phyloP scores from a whole-genome alignment of 2,797 vertebrate species.

The Typhlichthys eigenmanni region DNA sequence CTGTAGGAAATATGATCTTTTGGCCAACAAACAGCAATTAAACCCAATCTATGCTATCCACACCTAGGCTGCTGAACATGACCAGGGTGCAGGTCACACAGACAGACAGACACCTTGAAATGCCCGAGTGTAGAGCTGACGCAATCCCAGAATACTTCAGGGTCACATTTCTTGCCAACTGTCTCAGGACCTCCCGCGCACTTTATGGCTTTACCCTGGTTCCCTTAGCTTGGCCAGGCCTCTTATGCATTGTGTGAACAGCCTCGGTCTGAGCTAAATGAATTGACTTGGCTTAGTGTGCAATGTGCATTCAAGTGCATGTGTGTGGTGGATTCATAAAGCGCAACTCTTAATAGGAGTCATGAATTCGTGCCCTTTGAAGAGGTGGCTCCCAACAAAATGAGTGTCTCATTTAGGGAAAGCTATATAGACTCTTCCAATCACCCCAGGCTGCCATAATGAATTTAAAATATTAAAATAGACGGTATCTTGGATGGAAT shows the following conservation, averaged over 20 bases:
- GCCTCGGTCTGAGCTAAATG: constrained; percentile 22
- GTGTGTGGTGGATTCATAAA: constrained; percentile 1
- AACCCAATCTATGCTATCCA: constrained; percentile 41
- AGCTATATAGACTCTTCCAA: constrained; percentile 3
- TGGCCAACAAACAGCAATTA: constrained; percentile 29
- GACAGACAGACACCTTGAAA: constrained; percentile 46
- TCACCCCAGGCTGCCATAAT: constrained; percentile 19
- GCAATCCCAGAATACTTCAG: constrained; percentile 60
- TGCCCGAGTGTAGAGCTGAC: constrained; percentile 45
- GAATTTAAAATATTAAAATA: constrained; percentile 15
- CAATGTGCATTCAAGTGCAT: constrained; percentile 2
- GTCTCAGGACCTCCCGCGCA: constrained; percentile 49
- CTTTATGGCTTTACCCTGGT: not conserved
- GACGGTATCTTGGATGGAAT: constrained; percentile 15
- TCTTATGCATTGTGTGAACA: constrained; percentile 46
- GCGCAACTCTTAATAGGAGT: not conserved
- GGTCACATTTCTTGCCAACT: constrained; percentile 51
- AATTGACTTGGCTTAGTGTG: not conserved
- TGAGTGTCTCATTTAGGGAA: constrained; percentile 14
- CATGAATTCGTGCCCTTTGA: constrained; percentile 14
- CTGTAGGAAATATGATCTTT: constrained; percentile 29
- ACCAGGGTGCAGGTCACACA: constrained; percentile 23
- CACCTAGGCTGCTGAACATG: constrained; percentile 31
- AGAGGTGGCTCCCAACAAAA: constrained; percentile 12
- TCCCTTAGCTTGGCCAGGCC: constrained; percentile 20